Base-by-base conservation (phyloP, 2,888 invertebrate genomes). In the Latrodectus hesperus region DNA sequence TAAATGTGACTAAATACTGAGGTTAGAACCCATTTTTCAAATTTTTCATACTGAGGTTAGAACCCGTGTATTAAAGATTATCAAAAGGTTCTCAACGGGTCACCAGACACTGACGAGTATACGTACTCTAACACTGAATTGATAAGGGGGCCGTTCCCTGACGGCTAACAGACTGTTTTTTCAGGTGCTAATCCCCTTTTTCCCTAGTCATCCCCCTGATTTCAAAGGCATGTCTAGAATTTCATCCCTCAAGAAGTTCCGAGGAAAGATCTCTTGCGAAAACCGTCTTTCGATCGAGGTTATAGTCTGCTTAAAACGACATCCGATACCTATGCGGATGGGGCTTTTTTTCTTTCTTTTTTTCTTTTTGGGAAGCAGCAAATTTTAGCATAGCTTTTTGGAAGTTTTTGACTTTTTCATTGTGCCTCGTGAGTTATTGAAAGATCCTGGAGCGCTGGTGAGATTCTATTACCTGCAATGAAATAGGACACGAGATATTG, bases 391-490 rank as follows among this genome's bases (percentile, higher is more conserved):
- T 60, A 12, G n/a, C 60, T 60, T 60, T 60, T 60, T 60, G 60
- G 60, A n/a, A n/a, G 60, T 60, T 60, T 76, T n/a, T 76, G 76
- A 76, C 76, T 76, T 76, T 38, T 22, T 64, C 55, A 55, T 55
- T 55, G 73, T 73, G 17, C 22, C 55, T 9, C 9, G 17, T 12
- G 55, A 22, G 12, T 16, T n/a, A 76, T 67, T 76, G 76, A 65
- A 49, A 51, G 38, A 16, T 16, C 49, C 49, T 53, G 60, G 26
- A 67, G 76, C 17, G 9, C 49, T 14, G 60, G 17, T 9, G 64
- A 73, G 85, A 86, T 86, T 71, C 51, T 17, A 71, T 86, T 86
- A 77, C 86, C 71, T 64, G 77, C 81, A 52, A 81, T 87, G 86
- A 87, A 87, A 87, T 87, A 26, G 72, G 81, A 87, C 53, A 77